A percentile compares a stretch with the other conserved stretches of the same genome.
phyloP scores from a whole-genome alignment of 2,888 invertebrate species.

The Tetheella fluctuosa region DNA sequence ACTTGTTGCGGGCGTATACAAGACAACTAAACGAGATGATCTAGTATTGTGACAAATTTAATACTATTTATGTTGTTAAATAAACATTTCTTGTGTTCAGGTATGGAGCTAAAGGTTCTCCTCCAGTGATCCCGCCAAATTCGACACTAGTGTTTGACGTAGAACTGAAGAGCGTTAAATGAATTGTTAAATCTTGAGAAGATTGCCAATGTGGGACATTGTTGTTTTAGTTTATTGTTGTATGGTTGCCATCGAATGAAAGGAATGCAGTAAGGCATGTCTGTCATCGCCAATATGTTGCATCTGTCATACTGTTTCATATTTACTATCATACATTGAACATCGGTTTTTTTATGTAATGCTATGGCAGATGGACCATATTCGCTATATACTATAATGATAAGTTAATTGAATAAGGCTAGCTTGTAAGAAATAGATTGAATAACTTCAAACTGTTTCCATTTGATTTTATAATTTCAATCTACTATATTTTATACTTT shows the following conservation, averaged over 20 bases:
- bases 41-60: too few relatives aligned
- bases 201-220: conserved; percentile 50
- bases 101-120: conserved; percentile 90
- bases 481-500: neutral
- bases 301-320: conserved; percentile 31
- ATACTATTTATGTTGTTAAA: conserved; percentile 9
- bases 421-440: conserved; percentile 47
- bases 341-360: conserved; percentile 17
- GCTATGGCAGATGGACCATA: conserved; percentile 49
- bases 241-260: conserved; percentile 53
- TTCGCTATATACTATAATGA: conserved; percentile 33
- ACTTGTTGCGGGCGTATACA: too few relatives aligned
- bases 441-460: conserved; percentile 12
- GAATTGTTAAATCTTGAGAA: conserved; percentile 46
- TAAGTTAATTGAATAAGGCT: conserved; percentile 49
- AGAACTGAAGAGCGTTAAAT: conserved; percentile 92
- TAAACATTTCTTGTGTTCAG: conserved; percentile 65
- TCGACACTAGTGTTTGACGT: conserved; percentile 95
- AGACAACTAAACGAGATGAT: too few relatives aligned
- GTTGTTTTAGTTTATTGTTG: conserved; percentile 52
- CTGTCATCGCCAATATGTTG: conserved; percentile 33
- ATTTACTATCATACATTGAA: neutral
- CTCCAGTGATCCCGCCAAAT: conserved; percentile 94
- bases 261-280: conserved; percentile 42
- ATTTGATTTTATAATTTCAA: neutral